Conservation (phyloP, 1,140 invertebrate species). For the Neodiprion virginianus region DNA sequence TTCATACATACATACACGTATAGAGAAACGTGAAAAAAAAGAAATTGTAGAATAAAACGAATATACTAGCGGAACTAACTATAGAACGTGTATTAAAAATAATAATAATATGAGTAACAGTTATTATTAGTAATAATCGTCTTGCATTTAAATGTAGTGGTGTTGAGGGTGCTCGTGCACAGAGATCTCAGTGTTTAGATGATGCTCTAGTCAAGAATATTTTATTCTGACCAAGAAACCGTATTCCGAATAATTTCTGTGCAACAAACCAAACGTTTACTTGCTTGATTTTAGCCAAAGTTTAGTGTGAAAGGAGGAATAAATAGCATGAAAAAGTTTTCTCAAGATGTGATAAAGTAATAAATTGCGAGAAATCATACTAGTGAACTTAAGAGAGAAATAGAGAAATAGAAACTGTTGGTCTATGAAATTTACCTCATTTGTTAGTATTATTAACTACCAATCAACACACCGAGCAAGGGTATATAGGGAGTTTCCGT, state of each 20-base stretch:
- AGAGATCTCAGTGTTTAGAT: constrained; percentile 5
- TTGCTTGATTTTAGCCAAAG: too few relatives aligned
- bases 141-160: constrained; percentile 5
- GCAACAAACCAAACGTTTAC: too few relatives aligned
- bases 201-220: background rate
- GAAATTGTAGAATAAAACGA: background rate
- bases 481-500: background rate
- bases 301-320: too few relatives aligned
- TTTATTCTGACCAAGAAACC: background rate
- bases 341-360: background rate
- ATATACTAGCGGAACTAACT: constrained; percentile 2
- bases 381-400: background rate
- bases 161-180: constrained; percentile 4
- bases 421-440: background rate
- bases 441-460: background rate
- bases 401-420: background rate
- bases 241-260: background rate
- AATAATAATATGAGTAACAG: constrained; percentile 1
- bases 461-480: background rate
- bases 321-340: too few relatives aligned
- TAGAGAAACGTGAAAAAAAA: background rate
- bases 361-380: background rate
- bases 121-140: constrained; percentile 8
- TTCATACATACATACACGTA: background rate
- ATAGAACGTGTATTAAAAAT: constrained; percentile 5